Evolutionary conservation across 1,140 invertebrate species (phyloP).

Genomic region (Lanistes nyassanus): DNA sequence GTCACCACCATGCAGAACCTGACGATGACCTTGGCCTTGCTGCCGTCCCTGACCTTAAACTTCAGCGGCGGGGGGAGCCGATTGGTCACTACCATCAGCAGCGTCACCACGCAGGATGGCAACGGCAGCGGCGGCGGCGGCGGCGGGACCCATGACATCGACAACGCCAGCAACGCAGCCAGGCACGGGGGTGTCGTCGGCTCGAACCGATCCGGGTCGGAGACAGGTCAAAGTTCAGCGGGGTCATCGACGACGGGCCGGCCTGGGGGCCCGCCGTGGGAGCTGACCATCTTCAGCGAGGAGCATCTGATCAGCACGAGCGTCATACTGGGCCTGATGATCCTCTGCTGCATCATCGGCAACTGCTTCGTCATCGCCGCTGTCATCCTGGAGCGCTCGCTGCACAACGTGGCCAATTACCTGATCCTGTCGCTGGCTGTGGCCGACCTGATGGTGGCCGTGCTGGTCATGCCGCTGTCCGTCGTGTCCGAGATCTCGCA

Average conservation of each 20-base stretch:
- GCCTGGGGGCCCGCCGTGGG: conserved; percentile 14
- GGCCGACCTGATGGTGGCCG: conserved; percentile 94
- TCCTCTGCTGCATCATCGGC: conserved; percentile 73
- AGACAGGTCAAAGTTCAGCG: neutral
- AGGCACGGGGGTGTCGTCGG: neutral
- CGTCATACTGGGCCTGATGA: conserved; percentile 62
- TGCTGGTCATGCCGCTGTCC: conserved; percentile 70
- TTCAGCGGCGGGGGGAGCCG: no score
- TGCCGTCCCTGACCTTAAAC: no score
- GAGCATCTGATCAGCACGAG: conserved; percentile 41
- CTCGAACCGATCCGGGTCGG: neutral
- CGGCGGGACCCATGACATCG: neutral
- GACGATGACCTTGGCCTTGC: no score
- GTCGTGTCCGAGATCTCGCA: conserved; percentile 70
- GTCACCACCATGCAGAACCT: no score
- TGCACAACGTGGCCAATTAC: conserved; percentile 90
- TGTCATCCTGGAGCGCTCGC: conserved; percentile 86
- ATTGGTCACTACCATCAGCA: no score
- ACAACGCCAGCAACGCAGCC: no score
- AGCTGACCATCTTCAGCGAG: conserved; percentile 36
- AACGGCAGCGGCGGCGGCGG: neutral
- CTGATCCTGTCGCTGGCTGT: conserved; percentile 95
- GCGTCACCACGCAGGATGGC: neutral
- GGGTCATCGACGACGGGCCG: neutral
- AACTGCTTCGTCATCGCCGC: conserved; percentile 95